Evolutionary conservation across 2,113 vertebrate species (phyloP).

Genomic region (Sardina pilchardus): DNA sequence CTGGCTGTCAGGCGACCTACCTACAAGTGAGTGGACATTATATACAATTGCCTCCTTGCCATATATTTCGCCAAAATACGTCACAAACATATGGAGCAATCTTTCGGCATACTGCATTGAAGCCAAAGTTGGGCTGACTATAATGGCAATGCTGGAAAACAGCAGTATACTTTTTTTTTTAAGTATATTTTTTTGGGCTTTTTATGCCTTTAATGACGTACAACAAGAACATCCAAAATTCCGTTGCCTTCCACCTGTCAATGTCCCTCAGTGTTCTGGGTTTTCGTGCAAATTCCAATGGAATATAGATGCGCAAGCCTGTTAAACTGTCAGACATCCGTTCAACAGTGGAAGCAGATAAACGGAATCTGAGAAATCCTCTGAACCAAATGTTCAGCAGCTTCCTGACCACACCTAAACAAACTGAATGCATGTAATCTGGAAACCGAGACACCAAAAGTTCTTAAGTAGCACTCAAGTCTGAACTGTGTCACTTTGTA

Average conservation of each 20-base stretch:
- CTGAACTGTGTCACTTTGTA: too few species aligned
- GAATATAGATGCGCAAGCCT: neutral
- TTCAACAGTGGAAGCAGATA: too few species aligned
- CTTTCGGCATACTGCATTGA: constrained; percentile 31
- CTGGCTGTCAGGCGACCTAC: too few species aligned
- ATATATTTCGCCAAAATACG: constrained; percentile 28
- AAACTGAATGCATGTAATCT: too few species aligned
- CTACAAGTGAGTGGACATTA: constrained; percentile 28
- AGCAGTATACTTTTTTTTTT: constrained; percentile 28
- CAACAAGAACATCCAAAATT: constrained; percentile 37
- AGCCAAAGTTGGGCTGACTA: constrained; percentile 16
- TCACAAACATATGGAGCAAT: constrained; percentile 26
- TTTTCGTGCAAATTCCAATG: constrained; percentile 29
- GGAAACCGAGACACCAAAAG: too few species aligned
- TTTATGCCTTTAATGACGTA: constrained; percentile 22
- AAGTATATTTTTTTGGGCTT: too few species aligned
- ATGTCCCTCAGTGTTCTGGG: constrained; percentile 22
- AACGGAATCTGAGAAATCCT: too few species aligned
- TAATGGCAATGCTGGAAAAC: constrained; percentile 33
- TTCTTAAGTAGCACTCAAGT: too few species aligned
- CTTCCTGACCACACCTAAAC: too few species aligned
- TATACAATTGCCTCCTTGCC: constrained; percentile 25
- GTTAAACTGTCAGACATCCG: too few species aligned
- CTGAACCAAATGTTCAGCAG: too few species aligned
- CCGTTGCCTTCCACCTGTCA: constrained; percentile 29